Percentiles rank a stretch among this genome's conserved stretches.
These are phyloP conservation scores for Volucella zonaria DNA, from an alignment of 2,888 invertebrate genomes.

Conservation along the genomic window DNA sequence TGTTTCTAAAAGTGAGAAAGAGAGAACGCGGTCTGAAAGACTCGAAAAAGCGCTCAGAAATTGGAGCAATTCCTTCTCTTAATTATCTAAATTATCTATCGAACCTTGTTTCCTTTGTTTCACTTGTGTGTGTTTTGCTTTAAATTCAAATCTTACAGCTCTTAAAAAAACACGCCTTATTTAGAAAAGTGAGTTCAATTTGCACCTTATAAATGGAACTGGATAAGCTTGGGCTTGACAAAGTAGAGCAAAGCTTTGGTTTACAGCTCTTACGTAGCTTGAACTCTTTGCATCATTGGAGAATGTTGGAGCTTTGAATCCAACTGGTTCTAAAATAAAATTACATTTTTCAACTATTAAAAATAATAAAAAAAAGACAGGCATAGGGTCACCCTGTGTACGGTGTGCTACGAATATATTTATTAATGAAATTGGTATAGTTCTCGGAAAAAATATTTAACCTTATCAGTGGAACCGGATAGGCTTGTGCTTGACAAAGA, in stretches of 20 bases:
- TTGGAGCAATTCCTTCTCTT: no score
- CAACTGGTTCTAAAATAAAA: constrained; percentile 85
- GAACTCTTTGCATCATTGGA: constrained; percentile 79
- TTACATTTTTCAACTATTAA: constrained; percentile 56
- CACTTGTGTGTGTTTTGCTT: no score
- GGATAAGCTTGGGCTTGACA: constrained; percentile 83
- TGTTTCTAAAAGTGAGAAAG: no score
- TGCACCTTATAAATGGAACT: constrained; percentile 82
- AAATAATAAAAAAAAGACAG: not conserved
- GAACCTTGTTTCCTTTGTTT: no score
- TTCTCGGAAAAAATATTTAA: constrained; percentile 63
- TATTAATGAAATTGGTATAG: not conserved
- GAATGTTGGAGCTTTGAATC: constrained; percentile 85
- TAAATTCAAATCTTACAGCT: no score
- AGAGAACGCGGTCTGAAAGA: no score
- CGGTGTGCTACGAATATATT: not conserved
- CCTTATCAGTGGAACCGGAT: constrained; percentile 83
- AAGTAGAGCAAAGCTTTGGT: constrained; percentile 65
- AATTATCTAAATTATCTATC: no score
- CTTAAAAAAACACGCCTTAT: not conserved
- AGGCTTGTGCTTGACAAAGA: constrained; percentile 83
- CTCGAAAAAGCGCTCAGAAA: no score
- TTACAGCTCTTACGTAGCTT: constrained; percentile 41
- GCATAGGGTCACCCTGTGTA: constrained; percentile 14
- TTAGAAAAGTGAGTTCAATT: not conserved